A percentile compares a stretch with the other conserved stretches of the same genome.
These are phyloP conservation scores for Papilio xuthus DNA, from an alignment of 1,140 invertebrate genomes.

Conservation along the genomic window DNA sequence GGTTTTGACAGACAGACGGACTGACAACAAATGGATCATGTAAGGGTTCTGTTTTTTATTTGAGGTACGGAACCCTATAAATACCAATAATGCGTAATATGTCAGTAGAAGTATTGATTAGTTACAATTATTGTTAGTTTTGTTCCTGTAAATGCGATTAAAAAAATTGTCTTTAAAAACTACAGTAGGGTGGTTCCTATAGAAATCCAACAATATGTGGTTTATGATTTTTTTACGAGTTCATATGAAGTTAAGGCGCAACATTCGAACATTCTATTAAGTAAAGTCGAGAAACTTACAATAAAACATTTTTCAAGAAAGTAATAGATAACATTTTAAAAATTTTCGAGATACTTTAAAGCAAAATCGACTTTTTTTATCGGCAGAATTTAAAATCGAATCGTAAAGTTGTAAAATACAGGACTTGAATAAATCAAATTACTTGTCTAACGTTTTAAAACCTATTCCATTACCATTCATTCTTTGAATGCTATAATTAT, in stretches of 20 bases:
- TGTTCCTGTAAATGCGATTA: background rate
- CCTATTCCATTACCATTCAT: too few species aligned
- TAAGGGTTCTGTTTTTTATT: too few species aligned
- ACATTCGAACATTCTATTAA: background rate
- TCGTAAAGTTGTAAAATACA: background rate
- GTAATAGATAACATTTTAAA: background rate
- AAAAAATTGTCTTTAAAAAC: background rate
- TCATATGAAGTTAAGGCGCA: constrained; percentile 3
- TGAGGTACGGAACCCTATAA: too few species aligned
- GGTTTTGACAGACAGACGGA: too few species aligned
- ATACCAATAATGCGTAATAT: too few species aligned
- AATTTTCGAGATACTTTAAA: background rate
- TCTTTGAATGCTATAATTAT: too few species aligned
- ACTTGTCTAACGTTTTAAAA: too few species aligned
- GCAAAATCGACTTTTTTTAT: background rate
- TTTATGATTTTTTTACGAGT: constrained; percentile 3
- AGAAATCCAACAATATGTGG: background rate
- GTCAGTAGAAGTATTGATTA: background rate
- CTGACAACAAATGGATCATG: too few species aligned
- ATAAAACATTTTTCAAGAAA: background rate
- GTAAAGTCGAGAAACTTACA: background rate
- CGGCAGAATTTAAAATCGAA: background rate
- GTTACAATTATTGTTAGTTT: background rate
- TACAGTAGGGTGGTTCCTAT: background rate
- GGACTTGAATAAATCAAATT: background rate